Evolutionary conservation across 2,888 invertebrate genomes (phyloP).

Genomic region (Clunio marinus): DNA sequence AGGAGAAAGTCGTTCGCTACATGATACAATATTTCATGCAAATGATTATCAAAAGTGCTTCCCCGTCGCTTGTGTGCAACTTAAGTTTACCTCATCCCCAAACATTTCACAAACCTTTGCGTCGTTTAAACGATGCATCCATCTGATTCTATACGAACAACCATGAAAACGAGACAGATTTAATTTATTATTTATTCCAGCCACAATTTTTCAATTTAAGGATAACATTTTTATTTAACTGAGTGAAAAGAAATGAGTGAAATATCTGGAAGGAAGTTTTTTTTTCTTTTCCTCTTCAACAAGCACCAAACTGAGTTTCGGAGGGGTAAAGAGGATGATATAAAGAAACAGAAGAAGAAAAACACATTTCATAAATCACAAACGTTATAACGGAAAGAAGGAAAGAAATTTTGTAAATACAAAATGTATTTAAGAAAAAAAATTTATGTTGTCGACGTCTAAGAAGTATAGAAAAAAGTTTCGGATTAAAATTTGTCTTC

Average conservation of each 20-base stretch:
- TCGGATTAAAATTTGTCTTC: neutral
- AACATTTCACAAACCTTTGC: neutral
- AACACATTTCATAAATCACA: slow-evolving; percentile 28
- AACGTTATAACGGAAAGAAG: neutral
- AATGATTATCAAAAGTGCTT: slow-evolving; percentile 22
- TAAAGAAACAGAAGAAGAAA: slow-evolving; percentile 3
- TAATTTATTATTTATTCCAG: slow-evolving; percentile 35
- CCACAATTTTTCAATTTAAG: slow-evolving; percentile 33
- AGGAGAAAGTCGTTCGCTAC: slow-evolving; percentile 1
- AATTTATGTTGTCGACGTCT: neutral
- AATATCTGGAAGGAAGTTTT: slow-evolving; percentile 2
- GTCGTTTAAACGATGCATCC: neutral
- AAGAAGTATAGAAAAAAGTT: too few relatives aligned
- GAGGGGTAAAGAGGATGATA: too few relatives aligned
- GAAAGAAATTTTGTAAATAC: neutral
- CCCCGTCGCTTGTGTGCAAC: neutral
- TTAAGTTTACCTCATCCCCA: neutral
- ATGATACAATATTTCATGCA: slow-evolving; percentile 22
- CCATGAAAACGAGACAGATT: slow-evolving; percentile 29
- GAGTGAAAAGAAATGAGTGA: slow-evolving; percentile 4
- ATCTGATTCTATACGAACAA: too few relatives aligned
- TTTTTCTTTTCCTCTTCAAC: neutral
- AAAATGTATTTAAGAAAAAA: slow-evolving; percentile 4
- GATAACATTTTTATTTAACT: slow-evolving; percentile 4
- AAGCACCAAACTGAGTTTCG: neutral